Conservation (phyloP, 1,140 invertebrate species). For the Microvelia longipes region DNA sequence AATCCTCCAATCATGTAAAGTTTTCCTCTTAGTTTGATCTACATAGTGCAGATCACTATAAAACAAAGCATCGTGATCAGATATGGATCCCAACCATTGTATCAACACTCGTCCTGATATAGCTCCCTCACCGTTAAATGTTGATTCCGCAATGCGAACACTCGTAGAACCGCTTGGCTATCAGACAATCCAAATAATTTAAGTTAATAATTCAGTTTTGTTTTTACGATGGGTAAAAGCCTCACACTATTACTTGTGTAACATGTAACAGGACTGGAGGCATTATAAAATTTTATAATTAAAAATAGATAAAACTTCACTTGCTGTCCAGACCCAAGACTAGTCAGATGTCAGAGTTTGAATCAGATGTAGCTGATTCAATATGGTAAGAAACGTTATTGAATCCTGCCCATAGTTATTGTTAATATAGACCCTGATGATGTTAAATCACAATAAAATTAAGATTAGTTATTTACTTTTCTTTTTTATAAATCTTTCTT, state of each 20-base stretch:
- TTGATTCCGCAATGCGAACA: slow-evolving; percentile 65
- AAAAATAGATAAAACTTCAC: neutral
- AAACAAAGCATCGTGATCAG: slow-evolving; percentile 55
- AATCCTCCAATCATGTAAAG: slow-evolving; percentile 74
- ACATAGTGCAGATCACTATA: slow-evolving; percentile 53
- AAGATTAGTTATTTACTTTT: no score
- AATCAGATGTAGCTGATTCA: no score
- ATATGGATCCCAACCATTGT: slow-evolving; percentile 50
- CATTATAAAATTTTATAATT: neutral
- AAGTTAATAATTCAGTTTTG: neutral
- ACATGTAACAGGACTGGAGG: neutral
- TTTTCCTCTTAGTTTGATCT: slow-evolving; percentile 34
- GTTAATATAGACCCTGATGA: no score
- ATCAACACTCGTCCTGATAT: slow-evolving; percentile 69
- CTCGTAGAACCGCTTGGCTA: slow-evolving; percentile 45
- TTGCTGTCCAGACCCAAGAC: neutral
- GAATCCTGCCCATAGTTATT: no score
- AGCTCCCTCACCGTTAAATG: slow-evolving; percentile 46
- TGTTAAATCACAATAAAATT: no score
- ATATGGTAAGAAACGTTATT: no score
- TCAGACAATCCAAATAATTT: slow-evolving; percentile 10
- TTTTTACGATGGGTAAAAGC: neutral
- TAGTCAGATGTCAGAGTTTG: neutral
- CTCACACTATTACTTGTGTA: neutral
- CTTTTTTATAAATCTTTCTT: no score